These are phyloP conservation scores for Thinocorus orbignyianus DNA, from an alignment of 2,113 vertebrate genomes.

Conservation along the genomic window DNA sequence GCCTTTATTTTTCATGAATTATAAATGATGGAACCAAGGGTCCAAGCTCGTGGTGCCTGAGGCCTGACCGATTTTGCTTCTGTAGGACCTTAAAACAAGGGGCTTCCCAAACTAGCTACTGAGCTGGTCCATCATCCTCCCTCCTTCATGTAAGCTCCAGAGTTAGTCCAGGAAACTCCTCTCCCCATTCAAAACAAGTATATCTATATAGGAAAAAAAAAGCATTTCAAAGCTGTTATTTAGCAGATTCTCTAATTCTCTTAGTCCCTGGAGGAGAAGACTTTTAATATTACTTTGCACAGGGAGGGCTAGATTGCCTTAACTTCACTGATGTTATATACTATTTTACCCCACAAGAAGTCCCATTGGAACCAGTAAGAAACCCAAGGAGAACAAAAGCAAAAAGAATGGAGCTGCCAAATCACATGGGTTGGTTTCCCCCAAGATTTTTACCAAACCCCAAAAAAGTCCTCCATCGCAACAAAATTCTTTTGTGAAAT, in stretches of 20 bases:
- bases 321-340: not conserved
- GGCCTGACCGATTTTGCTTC: not conserved
- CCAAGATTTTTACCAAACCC: not conserved
- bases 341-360: constrained; percentile 37
- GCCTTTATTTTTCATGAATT: not conserved
- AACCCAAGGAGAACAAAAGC: constrained; percentile 4
- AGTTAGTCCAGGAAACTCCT: not conserved
- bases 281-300: not conserved
- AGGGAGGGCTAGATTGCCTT: not conserved
- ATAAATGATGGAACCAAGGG: not conserved
- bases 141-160: not conserved
- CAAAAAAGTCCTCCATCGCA: not conserved
- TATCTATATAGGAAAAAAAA: not conserved
- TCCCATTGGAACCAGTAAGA: not conserved
- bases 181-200: not conserved
- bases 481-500: not conserved
- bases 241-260: not conserved
- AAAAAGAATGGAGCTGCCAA: not conserved
- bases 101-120: not conserved
- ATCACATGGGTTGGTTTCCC: not conserved
- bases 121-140: not conserved
- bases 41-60: not conserved
- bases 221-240: not conserved
- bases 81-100: not conserved
- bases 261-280: not conserved